These are phyloP conservation scores for Chironomus tentans DNA, from an alignment of 2,888 invertebrate species.

Conservation along the genomic window DNA sequence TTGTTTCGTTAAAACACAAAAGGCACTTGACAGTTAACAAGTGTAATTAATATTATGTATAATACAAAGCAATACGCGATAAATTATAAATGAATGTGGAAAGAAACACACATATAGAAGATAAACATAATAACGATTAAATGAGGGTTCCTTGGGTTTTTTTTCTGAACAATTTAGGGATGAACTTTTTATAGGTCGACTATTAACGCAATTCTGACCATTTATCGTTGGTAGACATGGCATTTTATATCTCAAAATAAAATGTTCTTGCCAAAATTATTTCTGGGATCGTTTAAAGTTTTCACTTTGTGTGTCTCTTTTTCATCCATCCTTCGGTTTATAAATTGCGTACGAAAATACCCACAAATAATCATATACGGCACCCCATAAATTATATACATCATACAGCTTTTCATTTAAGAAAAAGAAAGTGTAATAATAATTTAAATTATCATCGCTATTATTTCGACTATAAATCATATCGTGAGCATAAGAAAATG, in stretches of 20 bases:
- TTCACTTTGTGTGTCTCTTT: not conserved
- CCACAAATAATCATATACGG: not conserved
- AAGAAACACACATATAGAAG: not conserved
- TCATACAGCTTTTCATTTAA: not conserved
- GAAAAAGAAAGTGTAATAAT: conserved; percentile 11
- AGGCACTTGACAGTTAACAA: conserved; percentile 24
- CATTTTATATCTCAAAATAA: not conserved
- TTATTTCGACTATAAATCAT: conserved; percentile 17
- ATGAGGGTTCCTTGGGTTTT: conserved; percentile 23
- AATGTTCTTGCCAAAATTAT: conserved; percentile 8
- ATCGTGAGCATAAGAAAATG: not conserved
- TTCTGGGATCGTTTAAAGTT: not conserved
- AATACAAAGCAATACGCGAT: not conserved
- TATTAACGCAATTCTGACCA: conserved; percentile 21
- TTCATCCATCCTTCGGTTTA: not conserved
- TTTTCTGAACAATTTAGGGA: not conserved
- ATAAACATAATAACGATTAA: conserved; percentile 1
- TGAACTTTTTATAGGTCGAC: conserved; percentile 4
- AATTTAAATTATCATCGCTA: conserved; percentile 24
- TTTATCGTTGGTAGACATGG: not conserved
- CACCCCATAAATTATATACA: not conserved
- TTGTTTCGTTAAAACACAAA: not conserved
- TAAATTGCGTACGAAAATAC: not conserved
- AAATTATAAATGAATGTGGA: conserved; percentile 21
- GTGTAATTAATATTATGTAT: conserved; percentile 22